Evolutionary conservation across 64 coral and sea anemone genomes (phyloP).

Genomic region (Acropora yongei): DNA sequence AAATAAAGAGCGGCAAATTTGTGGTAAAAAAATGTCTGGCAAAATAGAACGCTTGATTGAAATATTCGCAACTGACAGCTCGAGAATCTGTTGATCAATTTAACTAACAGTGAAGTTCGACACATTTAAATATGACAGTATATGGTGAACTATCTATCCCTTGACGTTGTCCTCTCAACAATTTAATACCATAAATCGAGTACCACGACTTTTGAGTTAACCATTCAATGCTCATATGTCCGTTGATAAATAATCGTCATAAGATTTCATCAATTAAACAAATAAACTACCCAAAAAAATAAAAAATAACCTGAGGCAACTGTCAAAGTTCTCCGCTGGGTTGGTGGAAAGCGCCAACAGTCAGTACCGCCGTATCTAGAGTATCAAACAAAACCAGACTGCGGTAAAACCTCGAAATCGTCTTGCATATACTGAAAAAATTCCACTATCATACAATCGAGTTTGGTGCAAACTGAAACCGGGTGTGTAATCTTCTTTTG

Average conservation of each 20-base stretch:
- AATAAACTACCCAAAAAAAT: slow-evolving; percentile 10
- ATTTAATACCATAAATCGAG: not conserved
- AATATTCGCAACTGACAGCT: not conserved
- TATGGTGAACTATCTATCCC: not conserved
- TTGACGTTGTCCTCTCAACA: not conserved
- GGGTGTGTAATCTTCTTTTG: slow-evolving; percentile 1
- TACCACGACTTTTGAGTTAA: not conserved
- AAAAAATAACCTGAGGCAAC: not conserved
- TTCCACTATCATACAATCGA: not conserved
- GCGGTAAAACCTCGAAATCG: not conserved
- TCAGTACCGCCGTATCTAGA: not conserved
- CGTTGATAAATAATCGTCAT: slow-evolving; percentile 6
- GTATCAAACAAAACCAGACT: not conserved
- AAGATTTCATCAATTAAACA: slow-evolving; percentile 5
- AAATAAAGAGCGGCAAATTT: slow-evolving; percentile 1
- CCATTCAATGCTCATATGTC: not conserved
- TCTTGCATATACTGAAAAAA: not conserved
- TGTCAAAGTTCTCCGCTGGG: not conserved
- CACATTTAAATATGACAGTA: slow-evolving; percentile 1
- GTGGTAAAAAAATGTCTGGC: slow-evolving; percentile 11
- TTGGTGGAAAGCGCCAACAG: not conserved
- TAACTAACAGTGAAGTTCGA: not conserved
- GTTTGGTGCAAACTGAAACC: not conserved
- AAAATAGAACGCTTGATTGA: slow-evolving; percentile 2
- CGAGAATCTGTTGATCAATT: slow-evolving; percentile 1